A percentile compares a stretch with the other conserved stretches of the same genome.
Conservation (phyloP, 2,888 invertebrate species). For the Blastobasis adustella region DNA sequence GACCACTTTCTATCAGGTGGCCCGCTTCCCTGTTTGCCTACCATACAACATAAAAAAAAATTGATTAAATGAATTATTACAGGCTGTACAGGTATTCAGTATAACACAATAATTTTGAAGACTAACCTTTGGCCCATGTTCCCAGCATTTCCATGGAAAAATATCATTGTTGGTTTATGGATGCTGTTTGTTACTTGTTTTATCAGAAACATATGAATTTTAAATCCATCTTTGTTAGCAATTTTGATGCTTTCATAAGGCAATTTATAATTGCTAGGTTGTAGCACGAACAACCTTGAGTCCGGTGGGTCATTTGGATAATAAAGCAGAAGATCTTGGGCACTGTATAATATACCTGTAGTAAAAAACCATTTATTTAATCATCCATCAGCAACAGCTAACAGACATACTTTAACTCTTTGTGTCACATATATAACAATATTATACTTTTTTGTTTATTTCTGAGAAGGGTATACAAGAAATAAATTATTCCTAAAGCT, state of each 20-base stretch:
- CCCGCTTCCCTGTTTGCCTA: too few relatives aligned
- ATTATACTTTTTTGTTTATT: too few relatives aligned
- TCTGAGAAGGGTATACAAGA: too few relatives aligned
- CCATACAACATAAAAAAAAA: too few relatives aligned
- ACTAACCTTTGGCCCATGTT: slow-evolving; percentile 93
- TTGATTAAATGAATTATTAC: not conserved
- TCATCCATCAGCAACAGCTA: too few relatives aligned
- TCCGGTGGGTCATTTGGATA: slow-evolving; percentile 93
- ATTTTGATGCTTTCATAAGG: slow-evolving; percentile 89
- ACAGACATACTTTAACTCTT: too few relatives aligned
- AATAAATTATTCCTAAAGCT: too few relatives aligned
- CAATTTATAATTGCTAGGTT: slow-evolving; percentile 89
- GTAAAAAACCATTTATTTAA: not conserved
- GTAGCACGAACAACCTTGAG: slow-evolving; percentile 90
- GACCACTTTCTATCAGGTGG: too few relatives aligned
- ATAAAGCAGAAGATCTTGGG: slow-evolving; percentile 89
- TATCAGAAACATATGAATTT: slow-evolving; percentile 88
- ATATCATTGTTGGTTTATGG: slow-evolving; percentile 87
- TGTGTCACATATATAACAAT: too few relatives aligned
- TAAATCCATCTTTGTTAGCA: slow-evolving; percentile 81
- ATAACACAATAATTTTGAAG: not conserved
- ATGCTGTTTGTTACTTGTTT: slow-evolving; percentile 81
- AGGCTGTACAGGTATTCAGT: not conserved
- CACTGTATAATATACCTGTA: slow-evolving; percentile 86
- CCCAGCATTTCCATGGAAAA: slow-evolving; percentile 97